These are phyloP conservation scores for Camptogramma bilineatum DNA, from an alignment of 2,888 invertebrate genomes.

Conservation along the genomic window DNA sequence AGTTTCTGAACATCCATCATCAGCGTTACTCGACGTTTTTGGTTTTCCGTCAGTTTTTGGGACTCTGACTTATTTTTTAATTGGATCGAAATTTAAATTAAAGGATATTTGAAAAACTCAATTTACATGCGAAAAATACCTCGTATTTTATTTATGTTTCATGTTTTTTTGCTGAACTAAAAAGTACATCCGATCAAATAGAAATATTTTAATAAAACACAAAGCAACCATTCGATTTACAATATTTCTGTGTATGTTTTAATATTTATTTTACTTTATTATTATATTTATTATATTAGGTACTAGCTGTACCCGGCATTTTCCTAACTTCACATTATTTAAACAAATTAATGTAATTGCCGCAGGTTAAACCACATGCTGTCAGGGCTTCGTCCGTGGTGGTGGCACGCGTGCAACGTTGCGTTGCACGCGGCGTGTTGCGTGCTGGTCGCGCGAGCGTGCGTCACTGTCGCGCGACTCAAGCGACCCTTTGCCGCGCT, in stretches of 20 bases:
- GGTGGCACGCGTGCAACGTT: conserved; percentile 93
- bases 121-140: too few relatives aligned
- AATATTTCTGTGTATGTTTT: too few relatives aligned
- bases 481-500: conserved; percentile 89
- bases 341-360: conserved; percentile 48
- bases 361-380: conserved; percentile 91
- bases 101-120: too few relatives aligned
- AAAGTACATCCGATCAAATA: too few relatives aligned
- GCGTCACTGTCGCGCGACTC: conserved; percentile 88
- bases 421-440: conserved; percentile 91
- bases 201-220: too few relatives aligned
- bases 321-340: too few relatives aligned
- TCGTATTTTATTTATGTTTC: too few relatives aligned
- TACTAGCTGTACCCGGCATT: too few relatives aligned
- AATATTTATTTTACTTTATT: too few relatives aligned
- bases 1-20: conserved; percentile 37
- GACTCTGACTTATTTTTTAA: not conserved
- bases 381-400: conserved; percentile 89
- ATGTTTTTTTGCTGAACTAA: too few relatives aligned
- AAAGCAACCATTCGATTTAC: too few relatives aligned
- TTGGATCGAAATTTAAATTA: not conserved
- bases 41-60: conserved; percentile 4
- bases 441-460: conserved; percentile 89
- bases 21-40: conserved; percentile 29
- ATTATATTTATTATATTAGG: too few relatives aligned